Base-by-base conservation (phyloP, 1,140 invertebrate genomes). In the Leptonema lineaticorne region DNA sequence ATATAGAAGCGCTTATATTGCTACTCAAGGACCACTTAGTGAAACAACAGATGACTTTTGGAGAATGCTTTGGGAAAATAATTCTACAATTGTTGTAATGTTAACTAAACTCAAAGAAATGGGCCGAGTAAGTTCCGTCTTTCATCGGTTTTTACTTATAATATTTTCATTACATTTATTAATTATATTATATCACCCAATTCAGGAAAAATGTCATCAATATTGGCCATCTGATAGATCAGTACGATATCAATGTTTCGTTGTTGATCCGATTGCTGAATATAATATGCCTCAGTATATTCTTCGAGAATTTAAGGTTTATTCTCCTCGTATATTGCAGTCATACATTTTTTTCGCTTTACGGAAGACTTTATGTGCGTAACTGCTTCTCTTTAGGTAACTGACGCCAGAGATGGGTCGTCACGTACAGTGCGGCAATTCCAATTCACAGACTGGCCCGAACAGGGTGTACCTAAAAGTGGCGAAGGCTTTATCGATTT, bases 51-150 rank as follows among this genome's bases (percentile, higher is more conserved):
- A 98, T 74, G 97, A 99, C 78, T 96, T 99, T 75, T 99, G 98
- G 98, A 85, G 97, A 69, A 99, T 99, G 97, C 83, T 99, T n/a
- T 99, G 97, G 97, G 97, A 99, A 78, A 96, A 99, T 78, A 99
- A 99, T 80, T 98, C 96, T 0, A 98, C 95, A 4, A 99, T 99
- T 78, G 92, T 99, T 33, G 97, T 99, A 8, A 99, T 99, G 96
- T 82, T 99, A 33, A 99, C 96, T 2, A 98, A 98, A 81, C 84
- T 97, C 18, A 94, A 97, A 78, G 96, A 98, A 83, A 95, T 97
- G 92, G 95, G 96, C 69, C 85, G 95, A 77, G 93, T 94, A 84
- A 86, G 90, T 81, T n/a, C 20, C 14, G 7, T 28, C 16, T 27
- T 27, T 57, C n/a, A 22, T 63, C 11, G n/a, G n/a, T n/a, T n/a